Evolutionary conservation across 2,797 vertebrate species (phyloP).

Genomic region (Caiman crocodilus): DNA sequence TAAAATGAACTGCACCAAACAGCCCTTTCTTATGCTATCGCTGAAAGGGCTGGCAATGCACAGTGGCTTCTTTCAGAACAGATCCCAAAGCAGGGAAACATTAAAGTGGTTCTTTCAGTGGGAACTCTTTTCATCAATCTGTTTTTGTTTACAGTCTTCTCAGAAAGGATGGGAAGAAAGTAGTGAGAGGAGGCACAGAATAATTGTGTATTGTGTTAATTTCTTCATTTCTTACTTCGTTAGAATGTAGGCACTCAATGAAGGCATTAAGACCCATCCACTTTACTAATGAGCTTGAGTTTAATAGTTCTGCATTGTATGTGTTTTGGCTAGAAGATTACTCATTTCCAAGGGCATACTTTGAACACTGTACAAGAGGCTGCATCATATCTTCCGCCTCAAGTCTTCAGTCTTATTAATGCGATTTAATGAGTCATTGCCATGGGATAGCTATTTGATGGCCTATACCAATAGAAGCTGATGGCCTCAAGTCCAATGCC

Average conservation of each 20-base stretch:
- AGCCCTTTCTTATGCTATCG: background rate
- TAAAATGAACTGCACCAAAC: background rate
- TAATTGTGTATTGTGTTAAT: slow-evolving; percentile 16
- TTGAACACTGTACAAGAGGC: background rate
- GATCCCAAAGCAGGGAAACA: background rate
- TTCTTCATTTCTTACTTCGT: slow-evolving; percentile 34
- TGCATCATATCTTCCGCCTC: background rate
- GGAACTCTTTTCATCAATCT: background rate
- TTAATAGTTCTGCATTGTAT: background rate
- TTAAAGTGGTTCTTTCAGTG: background rate
- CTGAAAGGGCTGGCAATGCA: background rate
- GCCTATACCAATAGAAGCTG: background rate
- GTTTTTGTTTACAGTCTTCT: slow-evolving; percentile 16
- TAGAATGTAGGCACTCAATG: slow-evolving; percentile 57
- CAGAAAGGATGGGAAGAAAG: slow-evolving; percentile 45
- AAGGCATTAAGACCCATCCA: slow-evolving; percentile 61
- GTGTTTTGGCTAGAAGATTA: background rate
- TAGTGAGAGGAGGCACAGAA: slow-evolving; percentile 39
- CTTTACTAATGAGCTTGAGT: slow-evolving; percentile 66
- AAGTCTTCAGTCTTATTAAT: background rate
- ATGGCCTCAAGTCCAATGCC: accelerated
- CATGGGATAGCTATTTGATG: background rate
- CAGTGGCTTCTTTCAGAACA: slow-evolving; percentile 42
- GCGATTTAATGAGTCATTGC: background rate
- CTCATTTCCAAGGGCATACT: background rate